Evolutionary conservation across 1,140 invertebrate species (phyloP), one percentile per base, ranked within the genome.

Genomic region (Babylonia areolata): DNA sequence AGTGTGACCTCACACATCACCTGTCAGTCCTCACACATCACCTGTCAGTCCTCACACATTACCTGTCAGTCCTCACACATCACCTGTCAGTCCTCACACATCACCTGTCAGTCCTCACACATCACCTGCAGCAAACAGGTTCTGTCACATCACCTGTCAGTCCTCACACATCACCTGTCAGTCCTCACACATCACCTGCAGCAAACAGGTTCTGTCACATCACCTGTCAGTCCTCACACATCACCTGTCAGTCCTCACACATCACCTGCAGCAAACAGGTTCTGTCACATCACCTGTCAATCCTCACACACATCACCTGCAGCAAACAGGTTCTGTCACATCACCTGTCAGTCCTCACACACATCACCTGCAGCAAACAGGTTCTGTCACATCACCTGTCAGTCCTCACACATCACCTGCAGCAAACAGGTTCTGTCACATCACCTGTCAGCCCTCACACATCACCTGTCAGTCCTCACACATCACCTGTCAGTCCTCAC

Each of bases 131-230:
- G n/a, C 35, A 77, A 3, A 77, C 37, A 39, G 37, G 37, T 77
- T 77, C 75, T 39, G 37, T 39, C 75, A 77, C 3, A 28, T 40
- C 2, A 77, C 3, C 15, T 51, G 46, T 51, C 46, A 51, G 46
- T 51, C 9, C 46, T 51, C 46, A 51, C 46, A 51, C 46, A 51
- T 17, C 46, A 51, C 17, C 46, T n/a, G n/a, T n/a, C n/a, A n/a
- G n/a, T 80, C 78, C 33, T 80, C 78, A 42, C 51, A 28, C 3
- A 80, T 51, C 42, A 80, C 78, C 78, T 80, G 78, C 78, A 80
- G n/a, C 35, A 77, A 3, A 77, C 37, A 39, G 37, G 37, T 77
- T 77, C 75, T 39, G 37, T 39, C 75, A 77, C 3, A 28, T 40
- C 2, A 77, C 3, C 15, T 51, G 46, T 51, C 46, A 51, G 46